These are phyloP conservation scores for Myiozetetes cayanensis DNA, from an alignment of 2,113 vertebrate genomes.

Conservation along the genomic window DNA sequence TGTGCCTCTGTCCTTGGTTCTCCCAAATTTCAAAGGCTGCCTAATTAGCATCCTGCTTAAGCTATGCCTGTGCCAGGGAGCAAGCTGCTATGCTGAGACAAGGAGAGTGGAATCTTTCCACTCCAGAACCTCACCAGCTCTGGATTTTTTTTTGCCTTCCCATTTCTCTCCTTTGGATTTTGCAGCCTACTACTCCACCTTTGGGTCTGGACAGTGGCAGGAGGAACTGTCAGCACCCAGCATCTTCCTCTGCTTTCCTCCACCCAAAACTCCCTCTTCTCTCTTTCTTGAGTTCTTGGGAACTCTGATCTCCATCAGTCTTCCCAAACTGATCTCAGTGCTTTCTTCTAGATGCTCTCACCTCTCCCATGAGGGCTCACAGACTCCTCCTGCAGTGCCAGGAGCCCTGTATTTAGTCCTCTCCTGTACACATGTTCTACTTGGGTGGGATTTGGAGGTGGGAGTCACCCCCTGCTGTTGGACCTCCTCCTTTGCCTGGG, in stretches of 20 bases:
- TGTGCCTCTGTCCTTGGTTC: background rate
- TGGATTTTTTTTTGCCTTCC: background rate
- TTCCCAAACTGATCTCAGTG: background rate
- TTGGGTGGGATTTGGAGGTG: background rate
- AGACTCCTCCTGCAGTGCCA: background rate
- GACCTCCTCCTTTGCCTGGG: background rate
- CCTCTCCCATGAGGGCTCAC: background rate
- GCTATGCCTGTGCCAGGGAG: background rate
- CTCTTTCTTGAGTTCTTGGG: background rate
- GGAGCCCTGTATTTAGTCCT: background rate
- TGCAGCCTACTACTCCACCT: background rate
- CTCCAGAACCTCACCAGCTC: background rate
- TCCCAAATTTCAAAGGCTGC: background rate
- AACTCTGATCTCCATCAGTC: background rate
- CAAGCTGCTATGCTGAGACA: background rate
- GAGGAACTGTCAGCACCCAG: background rate
- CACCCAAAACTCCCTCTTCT: background rate
- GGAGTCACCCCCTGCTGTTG: background rate
- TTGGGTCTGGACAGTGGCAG: background rate
- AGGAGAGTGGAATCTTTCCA: background rate
- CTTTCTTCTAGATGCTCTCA: background rate
- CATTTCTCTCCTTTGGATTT: background rate
- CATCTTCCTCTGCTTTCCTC: background rate
- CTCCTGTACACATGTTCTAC: accelerated
- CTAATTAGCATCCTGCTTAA: background rate